phyloP scores from a whole-genome alignment of 2,797 vertebrate species.

The Syndactyla subalaris region DNA sequence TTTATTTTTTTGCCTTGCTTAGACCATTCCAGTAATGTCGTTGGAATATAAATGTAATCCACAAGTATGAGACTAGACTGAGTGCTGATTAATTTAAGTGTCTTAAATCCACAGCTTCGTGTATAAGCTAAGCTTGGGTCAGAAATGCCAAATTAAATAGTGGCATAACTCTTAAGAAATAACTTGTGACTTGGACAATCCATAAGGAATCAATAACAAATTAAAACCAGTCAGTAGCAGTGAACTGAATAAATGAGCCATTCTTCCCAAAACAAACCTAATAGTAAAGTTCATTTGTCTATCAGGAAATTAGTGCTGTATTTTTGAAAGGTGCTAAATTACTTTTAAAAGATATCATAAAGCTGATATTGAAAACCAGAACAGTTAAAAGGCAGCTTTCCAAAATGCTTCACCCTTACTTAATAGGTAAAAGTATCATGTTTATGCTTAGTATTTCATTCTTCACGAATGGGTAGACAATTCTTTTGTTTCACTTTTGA shows the following conservation, averaged over 20 bases:
- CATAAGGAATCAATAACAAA: slow-evolving; percentile 58
- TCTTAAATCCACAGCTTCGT: slow-evolving; percentile 11
- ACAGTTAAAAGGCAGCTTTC: neutral
- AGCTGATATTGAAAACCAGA: slow-evolving; percentile 28
- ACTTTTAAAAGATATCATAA: slow-evolving; percentile 28
- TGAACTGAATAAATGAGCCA: slow-evolving; percentile 43
- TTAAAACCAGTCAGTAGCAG: slow-evolving; percentile 63
- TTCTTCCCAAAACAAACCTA: slow-evolving; percentile 51
- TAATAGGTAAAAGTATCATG: neutral
- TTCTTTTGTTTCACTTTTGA: slow-evolving; percentile 22
- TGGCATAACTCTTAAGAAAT: slow-evolving; percentile 55
- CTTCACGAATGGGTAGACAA: neutral
- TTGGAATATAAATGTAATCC: slow-evolving; percentile 45
- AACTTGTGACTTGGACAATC: slow-evolving; percentile 57
- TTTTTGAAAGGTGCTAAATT: slow-evolving; percentile 44
- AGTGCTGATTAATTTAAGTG: slow-evolving; percentile 52
- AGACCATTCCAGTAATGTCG: neutral
- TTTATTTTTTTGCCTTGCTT: slow-evolving; percentile 7
- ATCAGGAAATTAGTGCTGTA: slow-evolving; percentile 31
- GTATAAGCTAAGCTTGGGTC: slow-evolving; percentile 54
- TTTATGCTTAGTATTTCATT: neutral
- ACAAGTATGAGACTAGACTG: neutral
- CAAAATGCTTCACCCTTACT: neutral
- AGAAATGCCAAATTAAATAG: slow-evolving; percentile 68
- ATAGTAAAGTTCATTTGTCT: slow-evolving; percentile 48